Evolutionary conservation across 2,113 vertebrate genomes (phyloP), one percentile per base, ranked within the genome.

Genomic region (Archilochus colubris): DNA sequence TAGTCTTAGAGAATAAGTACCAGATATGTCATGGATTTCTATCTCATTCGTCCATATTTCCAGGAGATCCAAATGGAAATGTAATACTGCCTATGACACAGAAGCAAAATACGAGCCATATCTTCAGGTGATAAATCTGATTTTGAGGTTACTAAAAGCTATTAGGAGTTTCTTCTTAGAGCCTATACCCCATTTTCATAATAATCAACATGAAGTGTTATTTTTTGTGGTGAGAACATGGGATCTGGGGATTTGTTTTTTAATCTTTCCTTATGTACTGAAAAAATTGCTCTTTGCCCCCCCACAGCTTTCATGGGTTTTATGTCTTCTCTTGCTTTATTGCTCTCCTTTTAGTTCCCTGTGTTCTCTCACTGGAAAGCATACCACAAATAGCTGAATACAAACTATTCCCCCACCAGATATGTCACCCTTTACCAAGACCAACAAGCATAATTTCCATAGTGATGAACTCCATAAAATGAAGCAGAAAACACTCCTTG

Each of bases 301-400:
- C 46, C 23, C 12, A 21, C 6, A 3, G 9, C 13, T 64, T 78
- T 15, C 8, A 5, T 8, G 10, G 6, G 21, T 80, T 90, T 80
- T 58, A n/a, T 40, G 11, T 63, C 31, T 67, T 91, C 12, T 23
- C 10, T 77, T 74, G 27, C 16, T 90, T 91, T 57, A 40, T 57
- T 70, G 43, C 23, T 68, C 11, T 91, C 25, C 36, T 83, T 69
- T 74, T 64, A 75, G 30, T n/a, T 93, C 8, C 0, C 6, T 25
- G 12, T 77, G 31, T 72, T 88, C 43, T 88, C 40, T 83, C 7
- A 12, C 53, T 81, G 73, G 68, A 66, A 94, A 78, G 33, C 59
- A 63, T 59, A 81, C 63, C 31, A 25, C 69, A 72, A 88, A 68
- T 75, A 75, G 59, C 51, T 12, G 43, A 86, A 86, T 7, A 75